Base-by-base conservation (phyloP, 2,888 invertebrate genomes). In the Erpobdella octoculata region DNA sequence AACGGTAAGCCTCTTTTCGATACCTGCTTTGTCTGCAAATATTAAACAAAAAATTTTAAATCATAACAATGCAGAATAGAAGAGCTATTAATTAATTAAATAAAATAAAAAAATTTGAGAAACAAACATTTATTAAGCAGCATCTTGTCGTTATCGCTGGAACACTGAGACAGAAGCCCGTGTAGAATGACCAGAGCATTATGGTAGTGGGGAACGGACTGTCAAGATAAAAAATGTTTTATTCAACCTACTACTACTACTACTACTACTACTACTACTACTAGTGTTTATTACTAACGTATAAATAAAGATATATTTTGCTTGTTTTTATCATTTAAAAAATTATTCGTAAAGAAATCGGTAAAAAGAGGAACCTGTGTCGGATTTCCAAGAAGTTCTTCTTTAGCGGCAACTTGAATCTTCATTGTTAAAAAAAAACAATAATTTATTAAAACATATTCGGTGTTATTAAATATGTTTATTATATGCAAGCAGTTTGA, bases 331-430 rank as follows among this genome's bases (percentile, higher is more conserved):
- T n/a, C n/a, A n/a, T n/a, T n/a, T n/a, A n/a, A n/a, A n/a, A n/a
- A n/a, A n/a, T n/a, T n/a, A n/a, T n/a, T n/a, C n/a, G n/a, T n/a
- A n/a, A n/a, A n/a, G n/a, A n/a, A n/a, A n/a, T n/a, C n/a, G n/a
- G n/a, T n/a, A n/a, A n/a, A 35, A n/a, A n/a, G 21, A 41, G 15
- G 1, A 76, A 81, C 82, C 79, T 93, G 92, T 81, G 80, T 77
- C 6, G 79, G 79, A 69, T 94, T 93, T 72, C 93, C 94, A 83
- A 95, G 92, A 78, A 98, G 84, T 86, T 98, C 98, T 84, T 97
- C 96, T 79, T 97, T 86, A 46, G 97, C 97, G 74, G 97, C 98
- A 78, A 92, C 89, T 85, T 96, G 96, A 85, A 97, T 97, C 94
- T 53, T 53, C n/a, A 53, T 53, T 12, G 53, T 41, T 28, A 66